Percentiles rank a stretch among this genome's conserved stretches.
Conservation (phyloP, 2,888 invertebrate genomes). For the Thereva nobilitata region DNA sequence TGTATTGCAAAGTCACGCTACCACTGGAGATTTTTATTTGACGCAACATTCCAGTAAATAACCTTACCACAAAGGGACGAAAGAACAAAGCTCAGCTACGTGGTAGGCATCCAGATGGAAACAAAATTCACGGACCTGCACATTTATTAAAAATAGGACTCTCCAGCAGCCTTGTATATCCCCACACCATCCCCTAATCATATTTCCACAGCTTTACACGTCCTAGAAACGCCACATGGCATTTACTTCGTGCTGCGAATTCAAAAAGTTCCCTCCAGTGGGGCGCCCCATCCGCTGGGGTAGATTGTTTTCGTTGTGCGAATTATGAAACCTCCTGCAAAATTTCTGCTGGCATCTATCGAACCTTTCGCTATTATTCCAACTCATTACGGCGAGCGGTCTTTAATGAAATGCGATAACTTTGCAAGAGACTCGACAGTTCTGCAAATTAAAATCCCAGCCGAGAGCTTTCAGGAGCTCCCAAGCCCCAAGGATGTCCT, state of each 20-base stretch:
- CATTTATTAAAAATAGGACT: slow-evolving; percentile 32
- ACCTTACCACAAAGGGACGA: slow-evolving; percentile 29
- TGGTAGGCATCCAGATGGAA: slow-evolving; percentile 35
- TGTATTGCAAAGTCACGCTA: slow-evolving; percentile 19
- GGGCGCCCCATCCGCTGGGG: slow-evolving; percentile 9
- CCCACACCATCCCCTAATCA: slow-evolving; percentile 31
- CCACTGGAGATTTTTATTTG: slow-evolving; percentile 27
- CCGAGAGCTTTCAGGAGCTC: slow-evolving; percentile 1
- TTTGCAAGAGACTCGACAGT: slow-evolving; percentile 1
- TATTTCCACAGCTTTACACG: slow-evolving; percentile 34
- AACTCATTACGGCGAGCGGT: slow-evolving; percentile 31
- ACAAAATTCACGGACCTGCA: slow-evolving; percentile 32
- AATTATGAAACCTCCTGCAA: slow-evolving; percentile 31
- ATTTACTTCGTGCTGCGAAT: slow-evolving; percentile 34
- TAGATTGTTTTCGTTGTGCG: slow-evolving; percentile 30
- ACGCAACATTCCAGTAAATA: slow-evolving; percentile 35
- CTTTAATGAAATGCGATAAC: slow-evolving; percentile 35
- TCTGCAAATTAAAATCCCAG: slow-evolving; percentile 2
- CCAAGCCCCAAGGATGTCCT: background rate
- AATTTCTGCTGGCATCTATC: slow-evolving; percentile 28
- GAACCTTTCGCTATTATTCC: slow-evolving; percentile 25
- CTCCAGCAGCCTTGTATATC: slow-evolving; percentile 13
- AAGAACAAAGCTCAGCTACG: slow-evolving; percentile 35
- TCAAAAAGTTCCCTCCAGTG: slow-evolving; percentile 28
- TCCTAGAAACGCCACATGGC: slow-evolving; percentile 34